Evolutionary conservation across 2,888 invertebrate species (phyloP).

Genomic region (Prenolepis imparis): DNA sequence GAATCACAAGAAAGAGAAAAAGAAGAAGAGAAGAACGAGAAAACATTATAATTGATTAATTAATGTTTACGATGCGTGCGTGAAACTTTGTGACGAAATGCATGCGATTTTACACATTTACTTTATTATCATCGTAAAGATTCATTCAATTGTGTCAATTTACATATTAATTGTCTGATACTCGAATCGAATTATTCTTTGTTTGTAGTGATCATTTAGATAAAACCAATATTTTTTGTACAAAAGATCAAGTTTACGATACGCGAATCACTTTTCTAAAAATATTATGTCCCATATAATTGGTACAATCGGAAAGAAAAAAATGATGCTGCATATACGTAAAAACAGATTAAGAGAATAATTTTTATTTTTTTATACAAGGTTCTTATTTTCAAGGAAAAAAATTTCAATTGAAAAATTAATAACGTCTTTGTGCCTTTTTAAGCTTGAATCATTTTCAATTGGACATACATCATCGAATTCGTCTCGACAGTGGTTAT

Average conservation of each 20-base stretch:
- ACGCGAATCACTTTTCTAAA: background rate
- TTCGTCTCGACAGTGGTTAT: background rate
- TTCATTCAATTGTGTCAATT: background rate
- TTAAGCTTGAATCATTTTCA: background rate
- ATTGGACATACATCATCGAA: background rate
- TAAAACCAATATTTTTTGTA: background rate
- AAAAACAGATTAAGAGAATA: constrained; percentile 2
- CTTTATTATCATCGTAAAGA: background rate
- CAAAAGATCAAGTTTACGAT: background rate
- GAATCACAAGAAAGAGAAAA: constrained; percentile 11
- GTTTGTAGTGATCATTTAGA: background rate
- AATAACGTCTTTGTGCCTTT: background rate
- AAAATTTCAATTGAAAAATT: background rate
- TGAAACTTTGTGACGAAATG: background rate
- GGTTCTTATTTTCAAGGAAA: background rate
- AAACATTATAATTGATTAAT: constrained; percentile 9
- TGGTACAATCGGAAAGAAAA: background rate
- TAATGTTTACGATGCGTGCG: background rate
- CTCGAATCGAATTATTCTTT: background rate
- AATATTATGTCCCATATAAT: background rate
- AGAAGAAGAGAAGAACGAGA: background rate
- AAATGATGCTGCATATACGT: background rate
- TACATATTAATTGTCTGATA: background rate
- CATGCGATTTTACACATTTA: background rate
- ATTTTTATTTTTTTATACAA: background rate